Evolutionary conservation across 2,888 invertebrate genomes (phyloP).

Genomic region (Acleris cristana): DNA sequence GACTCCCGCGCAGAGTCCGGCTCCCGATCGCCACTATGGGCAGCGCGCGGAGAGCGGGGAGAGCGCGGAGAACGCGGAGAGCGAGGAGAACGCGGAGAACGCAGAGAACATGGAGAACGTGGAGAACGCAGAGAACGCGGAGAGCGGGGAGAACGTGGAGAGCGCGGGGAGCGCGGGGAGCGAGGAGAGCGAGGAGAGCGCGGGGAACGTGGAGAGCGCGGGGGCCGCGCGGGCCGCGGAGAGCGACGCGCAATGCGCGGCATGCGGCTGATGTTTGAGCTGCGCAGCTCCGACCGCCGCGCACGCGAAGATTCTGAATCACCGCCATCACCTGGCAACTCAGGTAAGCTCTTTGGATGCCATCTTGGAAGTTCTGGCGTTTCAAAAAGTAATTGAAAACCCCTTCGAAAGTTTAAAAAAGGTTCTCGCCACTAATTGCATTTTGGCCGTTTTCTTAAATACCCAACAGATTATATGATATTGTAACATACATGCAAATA

Average conservation of each 20-base stretch:
- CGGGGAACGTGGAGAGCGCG: constrained; percentile 19
- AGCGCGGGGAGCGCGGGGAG: background rate
- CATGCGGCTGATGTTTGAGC: constrained; percentile 53
- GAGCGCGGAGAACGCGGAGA: background rate
- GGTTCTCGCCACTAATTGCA: too few relatives aligned
- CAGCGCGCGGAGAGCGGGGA: background rate
- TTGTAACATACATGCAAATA: too few relatives aligned
- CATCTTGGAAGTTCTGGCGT: background rate
- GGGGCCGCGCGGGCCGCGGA: constrained; percentile 17
- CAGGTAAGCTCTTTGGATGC: background rate
- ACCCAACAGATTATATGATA: too few relatives aligned
- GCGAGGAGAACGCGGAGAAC: background rate
- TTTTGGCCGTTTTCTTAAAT: too few relatives aligned
- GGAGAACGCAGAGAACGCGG: background rate
- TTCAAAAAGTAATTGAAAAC: too few relatives aligned
- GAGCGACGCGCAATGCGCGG: constrained; percentile 42
- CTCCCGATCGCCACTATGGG: too few relatives aligned
- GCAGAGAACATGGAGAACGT: constrained; percentile 11
- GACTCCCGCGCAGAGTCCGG: constrained; percentile 10
- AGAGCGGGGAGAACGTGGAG: background rate
- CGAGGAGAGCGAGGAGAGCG: background rate
- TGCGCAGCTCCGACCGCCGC: constrained; percentile 42
- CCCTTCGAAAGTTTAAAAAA: too few relatives aligned
- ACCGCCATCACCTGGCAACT: background rate
- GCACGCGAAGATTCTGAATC: background rate